Conservation (phyloP, 2,888 invertebrate species). For the Eurytoma adleriae region DNA sequence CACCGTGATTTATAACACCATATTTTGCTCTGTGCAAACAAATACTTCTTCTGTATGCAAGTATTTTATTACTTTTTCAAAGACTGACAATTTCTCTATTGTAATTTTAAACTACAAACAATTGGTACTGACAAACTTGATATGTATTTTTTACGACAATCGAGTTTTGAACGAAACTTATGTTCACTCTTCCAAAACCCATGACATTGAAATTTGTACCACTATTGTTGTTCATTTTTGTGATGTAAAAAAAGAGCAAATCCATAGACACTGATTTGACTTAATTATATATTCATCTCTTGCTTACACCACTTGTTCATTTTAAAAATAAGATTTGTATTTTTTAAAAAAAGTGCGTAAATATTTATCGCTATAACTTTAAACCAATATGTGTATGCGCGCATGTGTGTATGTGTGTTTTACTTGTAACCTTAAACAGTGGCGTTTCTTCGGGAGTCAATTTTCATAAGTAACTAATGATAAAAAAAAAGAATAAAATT, state of each 20-base stretch:
- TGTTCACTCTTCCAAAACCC: constrained; percentile 34
- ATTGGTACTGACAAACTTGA: constrained; percentile 27
- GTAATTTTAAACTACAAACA: constrained; percentile 16
- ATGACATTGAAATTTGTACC: constrained; percentile 50
- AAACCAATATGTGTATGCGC: constrained; percentile 31
- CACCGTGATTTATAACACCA: constrained; percentile 11
- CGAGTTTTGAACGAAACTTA: constrained; percentile 31
- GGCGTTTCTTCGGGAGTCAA: constrained; percentile 45
- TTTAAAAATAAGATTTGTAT: constrained; percentile 55
- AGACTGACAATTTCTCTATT: constrained; percentile 55
- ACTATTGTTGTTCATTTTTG: constrained; percentile 17
- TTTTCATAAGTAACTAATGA: constrained; percentile 28
- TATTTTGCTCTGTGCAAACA: constrained; percentile 14
- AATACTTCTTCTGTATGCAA: constrained; percentile 20
- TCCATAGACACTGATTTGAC: constrained; percentile 39
- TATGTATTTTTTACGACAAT: constrained; percentile 36
- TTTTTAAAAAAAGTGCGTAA: constrained; percentile 46
- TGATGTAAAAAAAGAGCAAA: constrained; percentile 32
- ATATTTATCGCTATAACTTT: constrained; percentile 17
- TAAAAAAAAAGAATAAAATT: constrained; percentile 15
- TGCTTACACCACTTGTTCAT: constrained; percentile 50
- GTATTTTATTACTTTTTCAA: constrained; percentile 37
- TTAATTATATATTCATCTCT: constrained; percentile 43
- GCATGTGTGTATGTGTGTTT: constrained; percentile 54
- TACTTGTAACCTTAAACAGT: constrained; percentile 53